Evolutionary conservation across 2,888 invertebrate genomes (phyloP), one percentile per base, ranked within the genome.

Genomic region (Lasiommata megera): DNA sequence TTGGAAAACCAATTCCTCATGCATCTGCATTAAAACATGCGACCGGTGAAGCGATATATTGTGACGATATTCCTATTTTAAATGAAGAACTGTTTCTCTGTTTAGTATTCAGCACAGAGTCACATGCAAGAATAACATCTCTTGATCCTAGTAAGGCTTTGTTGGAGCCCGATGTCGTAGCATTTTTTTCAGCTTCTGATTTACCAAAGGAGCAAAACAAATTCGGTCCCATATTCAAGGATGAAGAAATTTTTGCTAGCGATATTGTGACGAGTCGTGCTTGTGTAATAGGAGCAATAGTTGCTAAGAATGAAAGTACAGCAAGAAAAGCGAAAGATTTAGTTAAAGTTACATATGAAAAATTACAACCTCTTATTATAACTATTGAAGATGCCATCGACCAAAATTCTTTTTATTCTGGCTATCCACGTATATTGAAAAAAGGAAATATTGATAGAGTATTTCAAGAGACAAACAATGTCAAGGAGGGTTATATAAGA

Each of bases 31-130:
- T 93, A 37, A 97, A 98, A 76, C 98, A 99, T 87, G 96, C 95
- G 0, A 94, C 97, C 0, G 96, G 98, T 1, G 98, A 98, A 88
- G 98, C 98, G 0, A 84, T 96, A 18, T 99, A 98, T 76, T 94
- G 95, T 67, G 98, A 98, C 76, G 99, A 99, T 77, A 93, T 97
- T 63, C 96, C 96, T 0, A 86, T 83, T 54, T 86, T 92, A 60
- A 92, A 93, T 62, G 93, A 94, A 52, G 98, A 98, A 79, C 82
- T 98, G 1, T 96, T 94, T 74, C 82, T 97, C 67, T 93, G 94
- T 0, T 86, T 97, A 12, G 95, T 98, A 0, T 77, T 94, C 14
- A 97, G 97, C 71, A 93, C 93, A 0, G 94, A 93, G 82, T 92
- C 98, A 0, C 94, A 96, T 74, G 98, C 98, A 0, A 94, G 93